These are phyloP conservation scores for Zoanthus gigantus DNA, from an alignment of 92 coral and sea anemone species.

Conservation along the genomic window DNA sequence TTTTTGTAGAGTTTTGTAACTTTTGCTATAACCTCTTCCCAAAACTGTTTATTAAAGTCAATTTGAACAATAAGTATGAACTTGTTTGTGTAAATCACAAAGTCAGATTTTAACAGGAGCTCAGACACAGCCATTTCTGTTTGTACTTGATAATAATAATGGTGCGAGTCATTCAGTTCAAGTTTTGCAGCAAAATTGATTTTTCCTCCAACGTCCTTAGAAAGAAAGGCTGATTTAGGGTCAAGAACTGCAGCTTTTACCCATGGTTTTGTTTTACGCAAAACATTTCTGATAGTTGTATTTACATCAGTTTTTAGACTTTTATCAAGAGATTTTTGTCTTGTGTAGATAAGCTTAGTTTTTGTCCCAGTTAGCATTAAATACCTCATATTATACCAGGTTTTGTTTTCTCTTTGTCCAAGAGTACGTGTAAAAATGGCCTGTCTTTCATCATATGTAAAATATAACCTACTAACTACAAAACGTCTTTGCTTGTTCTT, in stretches of 20 bases:
- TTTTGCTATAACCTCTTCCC: constrained; percentile 36
- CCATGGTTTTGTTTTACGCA: constrained; percentile 25
- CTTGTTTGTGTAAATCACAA: constrained; percentile 57
- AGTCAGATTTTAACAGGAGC: constrained; percentile 57
- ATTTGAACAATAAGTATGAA: constrained; percentile 45
- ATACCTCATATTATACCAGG: constrained; percentile 71
- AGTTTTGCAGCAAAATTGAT: constrained; percentile 34
- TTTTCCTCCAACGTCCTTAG: constrained; percentile 51
- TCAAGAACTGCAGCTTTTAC: constrained; percentile 55
- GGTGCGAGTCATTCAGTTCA: constrained; percentile 44
- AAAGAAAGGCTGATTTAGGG: constrained; percentile 65
- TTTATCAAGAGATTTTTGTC: constrained; percentile 73
- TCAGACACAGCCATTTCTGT: constrained; percentile 74
- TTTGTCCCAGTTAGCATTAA: constrained; percentile 65
- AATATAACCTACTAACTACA: constrained; percentile 25
- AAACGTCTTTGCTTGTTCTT: background rate
- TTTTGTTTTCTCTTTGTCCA: constrained; percentile 64
- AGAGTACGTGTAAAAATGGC: constrained; percentile 55
- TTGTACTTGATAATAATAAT: constrained; percentile 68
- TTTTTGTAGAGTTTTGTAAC: constrained; percentile 34
- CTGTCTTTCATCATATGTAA: constrained; percentile 58
- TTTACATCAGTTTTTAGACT: constrained; percentile 63
- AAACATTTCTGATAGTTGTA: constrained; percentile 40
- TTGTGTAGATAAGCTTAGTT: constrained; percentile 62
- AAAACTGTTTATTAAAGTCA: constrained; percentile 30